Conservation (phyloP, 2,797 vertebrate genomes). For the Phataginus tetradactyla region DNA sequence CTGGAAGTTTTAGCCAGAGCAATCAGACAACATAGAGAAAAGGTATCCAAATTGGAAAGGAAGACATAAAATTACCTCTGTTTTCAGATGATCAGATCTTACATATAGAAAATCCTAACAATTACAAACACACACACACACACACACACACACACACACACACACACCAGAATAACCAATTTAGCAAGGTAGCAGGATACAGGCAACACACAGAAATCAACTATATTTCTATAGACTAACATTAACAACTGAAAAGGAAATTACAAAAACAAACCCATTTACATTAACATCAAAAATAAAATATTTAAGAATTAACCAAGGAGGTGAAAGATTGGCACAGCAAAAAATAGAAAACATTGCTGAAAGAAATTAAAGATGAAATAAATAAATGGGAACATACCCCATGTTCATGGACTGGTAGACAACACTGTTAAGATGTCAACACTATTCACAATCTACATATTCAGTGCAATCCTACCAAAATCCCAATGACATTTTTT, state of each 20-base stretch:
- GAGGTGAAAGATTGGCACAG: not conserved
- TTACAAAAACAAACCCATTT: not conserved
- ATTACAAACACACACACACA: not conserved
- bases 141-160: no score
- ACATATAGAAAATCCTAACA: not conserved
- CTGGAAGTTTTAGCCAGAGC: not conserved
- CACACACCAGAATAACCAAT: not conserved
- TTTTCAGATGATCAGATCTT: not conserved
- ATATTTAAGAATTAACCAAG: not conserved
- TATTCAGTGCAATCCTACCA: not conserved
- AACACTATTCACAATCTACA: not conserved
- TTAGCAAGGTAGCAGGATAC: not conserved
- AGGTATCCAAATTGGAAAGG: not conserved
- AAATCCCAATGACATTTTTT: not conserved
- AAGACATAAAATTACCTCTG: not conserved
- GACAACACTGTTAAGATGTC: not conserved
- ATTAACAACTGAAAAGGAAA: not conserved
- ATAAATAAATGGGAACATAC: not conserved
- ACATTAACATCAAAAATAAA: not conserved
- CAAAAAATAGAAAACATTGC: not conserved
- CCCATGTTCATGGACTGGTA: not conserved
- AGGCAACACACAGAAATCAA: not conserved
- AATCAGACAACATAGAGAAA: not conserved
- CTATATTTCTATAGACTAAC: not conserved
- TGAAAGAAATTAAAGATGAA: not conserved